Evolutionary conservation across 1,140 invertebrate species (phyloP), one percentile per base, ranked within the genome.

Genomic region (Leucophenga varia): DNA sequence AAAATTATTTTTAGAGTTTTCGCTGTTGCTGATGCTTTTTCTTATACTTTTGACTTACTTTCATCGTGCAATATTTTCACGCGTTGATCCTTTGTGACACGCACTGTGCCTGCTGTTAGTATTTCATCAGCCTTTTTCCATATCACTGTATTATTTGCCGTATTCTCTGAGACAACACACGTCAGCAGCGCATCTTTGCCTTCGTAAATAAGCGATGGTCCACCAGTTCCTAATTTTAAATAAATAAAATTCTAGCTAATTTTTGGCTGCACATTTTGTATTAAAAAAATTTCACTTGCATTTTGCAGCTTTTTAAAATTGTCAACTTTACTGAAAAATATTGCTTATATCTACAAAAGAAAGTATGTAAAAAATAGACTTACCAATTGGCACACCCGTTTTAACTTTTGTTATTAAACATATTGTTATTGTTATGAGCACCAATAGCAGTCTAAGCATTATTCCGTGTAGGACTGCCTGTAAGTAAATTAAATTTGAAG

Each of bases 171-270:
- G 7, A 89, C 86, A 16, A 89, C 85, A 65, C 88, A 90, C 2
- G 87, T 89, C 13, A 90, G 76, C 10, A 89, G 74, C 8, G 85
- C 87, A 61, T 89, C 86, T 49, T 88, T 86, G 4, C 86, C 86
- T 61, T 86, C 83, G 43, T 78, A 78, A 9, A 82, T 85, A 20
- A 65, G 44, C 34, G 69, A 69, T 34, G 72, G 72, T 34, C 72
- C 72, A 39, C 72, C 72, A 51, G 72, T 74, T 58, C 63, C 72
- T 74, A 35, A 18, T 14, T 12, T 4, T 43, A 35, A n/a, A 31
- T 44, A 21, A 3, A 16, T 4, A 21, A 43, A 12, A 32, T 13
- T 32, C 3, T 9, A 30, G 1, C 16, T 25, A 1, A 5, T 20
- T 31, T 2, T 2, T 19, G 12, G 12, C 43, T 17, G n/a, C 19